Percentiles rank a stretch among this genome's conserved stretches.
phyloP scores from a whole-genome alignment of 92 coral and sea anemone genomes.

The Meandrina meandrites region DNA sequence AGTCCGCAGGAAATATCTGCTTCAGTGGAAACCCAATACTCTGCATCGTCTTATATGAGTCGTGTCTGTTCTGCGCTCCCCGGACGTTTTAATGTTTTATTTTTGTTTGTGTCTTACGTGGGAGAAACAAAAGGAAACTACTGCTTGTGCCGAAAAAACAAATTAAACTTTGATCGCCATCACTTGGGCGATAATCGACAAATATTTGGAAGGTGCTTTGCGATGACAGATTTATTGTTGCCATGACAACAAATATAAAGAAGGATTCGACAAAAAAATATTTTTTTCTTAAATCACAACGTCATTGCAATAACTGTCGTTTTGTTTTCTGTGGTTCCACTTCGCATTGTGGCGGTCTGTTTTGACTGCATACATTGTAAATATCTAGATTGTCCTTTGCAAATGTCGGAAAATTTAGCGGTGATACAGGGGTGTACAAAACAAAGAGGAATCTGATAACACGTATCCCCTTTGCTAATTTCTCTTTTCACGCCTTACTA shows the following conservation, averaged over 20 bases:
- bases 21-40: slow-evolving; percentile 4
- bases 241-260: slow-evolving; percentile 11
- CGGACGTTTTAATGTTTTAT: background rate
- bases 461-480: background rate
- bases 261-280: background rate
- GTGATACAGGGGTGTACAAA: background rate
- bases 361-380: background rate
- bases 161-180: background rate
- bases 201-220: background rate
- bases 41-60: background rate
- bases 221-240: background rate
- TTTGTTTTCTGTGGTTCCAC: background rate
- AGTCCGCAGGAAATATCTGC: slow-evolving; percentile 30
- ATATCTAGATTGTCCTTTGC: background rate
- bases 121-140: background rate
- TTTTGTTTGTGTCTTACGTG: background rate
- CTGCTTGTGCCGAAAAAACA: background rate
- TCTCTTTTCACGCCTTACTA: background rate
- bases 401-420: background rate
- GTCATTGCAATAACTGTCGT: background rate
- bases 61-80: background rate
- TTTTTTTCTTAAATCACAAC: background rate
- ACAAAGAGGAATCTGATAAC: background rate
- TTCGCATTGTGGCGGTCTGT: background rate
- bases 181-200: background rate